Base-by-base conservation (phyloP, 2,113 vertebrate genomes). In the Psilopogon haemacephalus region DNA sequence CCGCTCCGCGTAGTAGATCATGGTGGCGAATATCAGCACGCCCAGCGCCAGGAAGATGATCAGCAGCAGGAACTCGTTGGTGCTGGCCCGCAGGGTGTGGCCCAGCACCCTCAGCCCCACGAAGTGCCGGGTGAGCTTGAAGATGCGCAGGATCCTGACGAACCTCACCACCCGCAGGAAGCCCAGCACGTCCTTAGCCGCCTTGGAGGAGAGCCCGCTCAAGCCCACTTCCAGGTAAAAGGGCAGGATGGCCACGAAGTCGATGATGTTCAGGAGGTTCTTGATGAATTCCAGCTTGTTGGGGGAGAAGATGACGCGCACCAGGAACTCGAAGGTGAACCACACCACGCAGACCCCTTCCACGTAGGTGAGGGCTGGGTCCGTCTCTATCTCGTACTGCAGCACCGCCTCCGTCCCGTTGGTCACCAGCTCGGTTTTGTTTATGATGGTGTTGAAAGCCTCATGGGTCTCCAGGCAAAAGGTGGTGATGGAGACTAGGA, bases 391-490 rank as follows among this genome's bases (percentile, higher is more conserved):
- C 97, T 99, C 99, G 70, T 98, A 99, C 86, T 99, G 98, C 7
- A 98, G 97, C 91, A 98, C 97, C 12, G 96, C 76, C 89, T 98
- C 98, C 15, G 97, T 97, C 94, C 98, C 98, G 0, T 99, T 99
- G 89, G 97, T 71, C 10, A 97, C 90, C 10, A 94, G 93, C 27
- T 99, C 99, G 4, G 99, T 99, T 98, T 99, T 99, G 97, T 99
- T 99, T 97, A 99, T 98, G 94, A 99, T 98, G 70, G 98, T 99
- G 97, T 99, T 99, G 98, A 99, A 99, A 92, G 99, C 99, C 96
- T 99, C 99, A 1, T 99, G 99, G 2, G 99, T 99, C 97, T 99
- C 99, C 98, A 99, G 95, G 97, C 99, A 99, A 98, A 99, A 99
- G 83, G 99, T 99, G 86, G 99, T 99, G 97, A 99, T 99, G 82